Conservation (phyloP, 1,140 invertebrate species). For the Onthophagus taurus region DNA sequence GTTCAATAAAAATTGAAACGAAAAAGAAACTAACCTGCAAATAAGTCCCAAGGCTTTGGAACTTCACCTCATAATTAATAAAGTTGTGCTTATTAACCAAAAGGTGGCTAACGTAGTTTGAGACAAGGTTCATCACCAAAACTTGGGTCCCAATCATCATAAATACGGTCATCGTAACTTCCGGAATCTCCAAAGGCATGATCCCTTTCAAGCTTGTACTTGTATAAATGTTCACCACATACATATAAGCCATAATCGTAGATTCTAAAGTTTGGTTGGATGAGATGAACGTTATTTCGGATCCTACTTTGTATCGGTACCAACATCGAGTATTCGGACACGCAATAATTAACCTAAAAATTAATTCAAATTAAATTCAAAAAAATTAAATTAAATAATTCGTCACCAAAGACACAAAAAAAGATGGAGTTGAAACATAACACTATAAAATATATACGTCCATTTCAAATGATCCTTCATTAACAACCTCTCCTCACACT, state of each 20-base stretch:
- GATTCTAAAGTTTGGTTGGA: not conserved
- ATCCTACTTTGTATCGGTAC: not conserved
- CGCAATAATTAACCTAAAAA: constrained; percentile 9
- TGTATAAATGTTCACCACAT: constrained; percentile 14
- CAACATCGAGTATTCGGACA: not conserved
- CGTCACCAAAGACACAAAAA: constrained; percentile 7
- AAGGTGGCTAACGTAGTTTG: constrained; percentile 11
- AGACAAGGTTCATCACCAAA: constrained; percentile 10
- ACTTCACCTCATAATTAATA: not conserved
- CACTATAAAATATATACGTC: constrained; percentile 5
- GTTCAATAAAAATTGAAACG: constrained; percentile 2
- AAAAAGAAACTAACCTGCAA: constrained; percentile 1
- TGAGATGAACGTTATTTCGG: not conserved
- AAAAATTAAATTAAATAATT: constrained; percentile 2
- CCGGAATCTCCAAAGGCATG: constrained; percentile 1
- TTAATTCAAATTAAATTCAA: not conserved
- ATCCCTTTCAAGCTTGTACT: constrained; percentile 9
- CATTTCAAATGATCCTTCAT: constrained; percentile 12
- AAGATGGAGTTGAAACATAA: constrained; percentile 5
- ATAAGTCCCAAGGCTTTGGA: constrained; percentile 5
- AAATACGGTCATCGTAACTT: constrained; percentile 13
- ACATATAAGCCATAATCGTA: constrained; percentile 1
- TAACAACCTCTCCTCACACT: constrained; percentile 1
- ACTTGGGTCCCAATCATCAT: constrained; percentile 9
- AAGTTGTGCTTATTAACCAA: constrained; percentile 8